phyloP scores from a whole-genome alignment of 2,888 invertebrate genomes.

The Mythimna impura region DNA sequence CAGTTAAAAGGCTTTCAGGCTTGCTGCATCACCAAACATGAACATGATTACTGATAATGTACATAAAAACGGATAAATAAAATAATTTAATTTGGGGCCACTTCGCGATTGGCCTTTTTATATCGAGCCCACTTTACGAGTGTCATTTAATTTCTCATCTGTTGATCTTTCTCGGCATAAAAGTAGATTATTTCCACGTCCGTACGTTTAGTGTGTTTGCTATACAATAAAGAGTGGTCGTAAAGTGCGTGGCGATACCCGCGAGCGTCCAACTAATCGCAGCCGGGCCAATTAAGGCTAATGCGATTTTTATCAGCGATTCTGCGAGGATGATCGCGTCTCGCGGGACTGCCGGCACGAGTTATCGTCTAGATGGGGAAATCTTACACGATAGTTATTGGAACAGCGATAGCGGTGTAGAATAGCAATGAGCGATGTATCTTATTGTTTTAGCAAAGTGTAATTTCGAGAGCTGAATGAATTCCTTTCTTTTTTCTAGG shows the following conservation, averaged over 20 bases:
- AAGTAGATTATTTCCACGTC: constrained; percentile 58
- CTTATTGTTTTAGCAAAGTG: constrained; percentile 26
- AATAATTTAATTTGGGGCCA: constrained; percentile 30
- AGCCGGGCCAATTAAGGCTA: constrained; percentile 69
- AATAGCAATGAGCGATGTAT: constrained; percentile 41
- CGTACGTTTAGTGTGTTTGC: constrained; percentile 56
- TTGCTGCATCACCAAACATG: not conserved
- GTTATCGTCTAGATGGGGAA: constrained; percentile 54
- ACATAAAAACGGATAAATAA: constrained; percentile 16
- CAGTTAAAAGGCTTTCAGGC: constrained; percentile 3
- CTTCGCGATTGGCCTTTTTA: constrained; percentile 32
- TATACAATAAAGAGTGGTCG: constrained; percentile 52
- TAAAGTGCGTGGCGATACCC: constrained; percentile 50
- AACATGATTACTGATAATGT: constrained; percentile 19
- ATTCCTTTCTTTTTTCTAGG: no score
- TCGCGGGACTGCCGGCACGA: constrained; percentile 48
- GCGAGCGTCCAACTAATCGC: constrained; percentile 59
- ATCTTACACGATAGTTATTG: constrained; percentile 56
- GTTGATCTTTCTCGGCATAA: constrained; percentile 53
- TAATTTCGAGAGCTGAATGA: constrained; percentile 11
- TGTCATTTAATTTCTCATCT: constrained; percentile 57
- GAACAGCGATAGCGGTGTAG: constrained; percentile 1
- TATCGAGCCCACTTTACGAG: constrained; percentile 38
- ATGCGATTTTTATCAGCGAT: constrained; percentile 74
- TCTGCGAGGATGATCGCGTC: constrained; percentile 56